Evolutionary conservation across 2,113 vertebrate genomes (phyloP), one percentile per base, ranked within the genome.

Genomic region (Prinia subflava): DNA sequence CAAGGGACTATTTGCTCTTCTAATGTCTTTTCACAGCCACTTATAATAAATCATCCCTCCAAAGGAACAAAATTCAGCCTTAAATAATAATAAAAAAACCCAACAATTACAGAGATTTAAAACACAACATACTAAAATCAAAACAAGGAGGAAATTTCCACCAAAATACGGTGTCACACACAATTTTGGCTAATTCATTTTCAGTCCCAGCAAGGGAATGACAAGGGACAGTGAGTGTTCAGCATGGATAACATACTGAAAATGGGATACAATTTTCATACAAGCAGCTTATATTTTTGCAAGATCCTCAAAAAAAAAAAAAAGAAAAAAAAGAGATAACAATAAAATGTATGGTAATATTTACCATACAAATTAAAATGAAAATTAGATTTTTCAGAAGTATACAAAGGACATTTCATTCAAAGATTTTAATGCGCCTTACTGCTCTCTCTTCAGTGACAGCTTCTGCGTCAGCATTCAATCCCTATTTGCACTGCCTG

Each of bases 1-100:
- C 91, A 87, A 76, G 70, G 82, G 87, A 89, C 52, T 92, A 30
- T 92, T 94, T 90, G 55, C 79, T 96, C 52, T 92, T 55, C 64
- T 65, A 70, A 70, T 8, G 19, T 78, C 73, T 86, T 94, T 94
- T 90, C 60, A 87, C 60, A 92, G 73, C 15, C 68, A 52, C 23
- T 93, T 92, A 69, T 10, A 92, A 89, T 75, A 93, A 96, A 93
- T 94, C 52, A 71, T 57, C 25, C 41, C 15, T 75, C 44, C 44
- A 89, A 82, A 90, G 28, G 18, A 92, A 76, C 9, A 76, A 92
- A 90, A 21, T 5, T 9, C 47, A 87, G 13, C 31, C 73, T 92
- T 50, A 89, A 81, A 53, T 20, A 3, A n/a, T n/a, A n/a, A n/a
- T n/a, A 55, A 59, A 60, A 60, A 89, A 71, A 76, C n/a, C n/a